Conservation (phyloP, 2,113 vertebrate species). For the Girardinichthys multiradiatus region DNA sequence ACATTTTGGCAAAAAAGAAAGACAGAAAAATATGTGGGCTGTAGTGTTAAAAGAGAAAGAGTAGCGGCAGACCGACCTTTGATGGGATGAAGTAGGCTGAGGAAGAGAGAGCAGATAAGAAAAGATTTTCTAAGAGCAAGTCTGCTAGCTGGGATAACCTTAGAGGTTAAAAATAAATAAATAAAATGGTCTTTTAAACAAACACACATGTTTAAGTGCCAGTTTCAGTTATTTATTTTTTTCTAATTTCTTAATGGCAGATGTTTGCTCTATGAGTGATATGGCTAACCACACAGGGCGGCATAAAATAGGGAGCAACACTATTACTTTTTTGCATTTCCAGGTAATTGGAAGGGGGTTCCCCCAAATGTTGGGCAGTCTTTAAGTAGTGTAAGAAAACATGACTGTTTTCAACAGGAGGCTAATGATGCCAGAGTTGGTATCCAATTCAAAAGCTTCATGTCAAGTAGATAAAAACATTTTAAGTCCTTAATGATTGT, state of each 20-base stretch:
- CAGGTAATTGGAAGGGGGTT: not conserved
- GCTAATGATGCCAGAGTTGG: too few relatives aligned
- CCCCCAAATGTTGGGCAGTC: too few relatives aligned
- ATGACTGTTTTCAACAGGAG: too few relatives aligned
- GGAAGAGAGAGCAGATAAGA: slow-evolving; percentile 25
- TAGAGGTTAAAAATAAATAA: slow-evolving; percentile 1
- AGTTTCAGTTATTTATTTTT: too few relatives aligned
- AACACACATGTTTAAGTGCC: slow-evolving; percentile 13
- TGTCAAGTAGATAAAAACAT: too few relatives aligned
- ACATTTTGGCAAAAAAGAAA: slow-evolving; percentile 17
- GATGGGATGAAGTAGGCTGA: slow-evolving; percentile 41
- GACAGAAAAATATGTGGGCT: slow-evolving; percentile 49
- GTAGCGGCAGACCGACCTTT: slow-evolving; percentile 46
- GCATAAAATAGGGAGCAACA: too few relatives aligned
- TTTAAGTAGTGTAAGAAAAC: not conserved
- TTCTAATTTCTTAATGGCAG: not conserved
- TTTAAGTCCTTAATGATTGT: too few relatives aligned
- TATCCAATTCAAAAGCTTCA: too few relatives aligned
- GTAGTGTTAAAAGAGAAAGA: slow-evolving; percentile 13
- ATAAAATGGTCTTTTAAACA: not conserved
- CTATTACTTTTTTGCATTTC: not conserved
- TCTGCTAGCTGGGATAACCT: slow-evolving; percentile 9
- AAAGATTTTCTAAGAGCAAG: not conserved
- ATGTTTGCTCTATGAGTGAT: too few relatives aligned
- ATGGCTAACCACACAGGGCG: too few relatives aligned